Evolutionary conservation across 1,140 invertebrate species (phyloP).

Genomic region (Laupala kohalensis): DNA sequence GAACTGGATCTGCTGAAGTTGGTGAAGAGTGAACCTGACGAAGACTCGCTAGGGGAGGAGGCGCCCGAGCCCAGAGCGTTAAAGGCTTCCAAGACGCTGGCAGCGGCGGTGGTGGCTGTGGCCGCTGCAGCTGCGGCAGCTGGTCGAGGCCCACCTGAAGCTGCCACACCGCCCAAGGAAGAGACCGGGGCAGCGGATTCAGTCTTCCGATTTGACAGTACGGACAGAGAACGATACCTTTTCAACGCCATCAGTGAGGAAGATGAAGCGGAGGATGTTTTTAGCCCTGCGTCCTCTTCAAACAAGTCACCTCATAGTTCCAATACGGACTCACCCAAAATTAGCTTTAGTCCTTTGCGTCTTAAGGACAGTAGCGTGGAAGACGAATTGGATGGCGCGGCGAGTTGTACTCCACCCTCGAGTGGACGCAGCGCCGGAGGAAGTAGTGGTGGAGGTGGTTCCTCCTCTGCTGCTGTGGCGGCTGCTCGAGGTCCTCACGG

Average conservation of each 20-base stretch:
- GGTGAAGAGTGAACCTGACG: slow-evolving; percentile 10
- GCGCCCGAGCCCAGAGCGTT: slow-evolving; percentile 24
- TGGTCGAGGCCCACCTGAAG: slow-evolving; percentile 35
- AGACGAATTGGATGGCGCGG: slow-evolving; percentile 34
- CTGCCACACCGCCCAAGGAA: slow-evolving; percentile 29
- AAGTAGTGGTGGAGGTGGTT: too few species aligned
- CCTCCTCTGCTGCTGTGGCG: slow-evolving; percentile 24
- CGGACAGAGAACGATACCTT: slow-evolving; percentile 29
- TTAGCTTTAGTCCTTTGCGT: slow-evolving; percentile 41
- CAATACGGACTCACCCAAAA: slow-evolving; percentile 37
- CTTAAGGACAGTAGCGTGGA: slow-evolving; percentile 35
- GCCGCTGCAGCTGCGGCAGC: slow-evolving; percentile 13
- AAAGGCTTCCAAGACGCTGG: slow-evolving; percentile 13
- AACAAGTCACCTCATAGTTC: slow-evolving; percentile 38
- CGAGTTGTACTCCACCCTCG: slow-evolving; percentile 18
- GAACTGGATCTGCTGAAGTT: slow-evolving; percentile 17
- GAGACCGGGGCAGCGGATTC: not conserved
- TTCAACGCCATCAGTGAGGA: slow-evolving; percentile 31
- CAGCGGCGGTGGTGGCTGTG: not conserved
- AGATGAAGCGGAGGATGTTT: slow-evolving; percentile 33
- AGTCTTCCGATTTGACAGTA: slow-evolving; percentile 39
- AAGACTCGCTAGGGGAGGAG: not conserved
- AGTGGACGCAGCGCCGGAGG: slow-evolving; percentile 17
- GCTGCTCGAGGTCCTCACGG: slow-evolving; percentile 16
- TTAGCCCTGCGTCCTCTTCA: slow-evolving; percentile 37